Conservation (phyloP, 1,140 invertebrate species). For the Saccostrea glomerata region DNA sequence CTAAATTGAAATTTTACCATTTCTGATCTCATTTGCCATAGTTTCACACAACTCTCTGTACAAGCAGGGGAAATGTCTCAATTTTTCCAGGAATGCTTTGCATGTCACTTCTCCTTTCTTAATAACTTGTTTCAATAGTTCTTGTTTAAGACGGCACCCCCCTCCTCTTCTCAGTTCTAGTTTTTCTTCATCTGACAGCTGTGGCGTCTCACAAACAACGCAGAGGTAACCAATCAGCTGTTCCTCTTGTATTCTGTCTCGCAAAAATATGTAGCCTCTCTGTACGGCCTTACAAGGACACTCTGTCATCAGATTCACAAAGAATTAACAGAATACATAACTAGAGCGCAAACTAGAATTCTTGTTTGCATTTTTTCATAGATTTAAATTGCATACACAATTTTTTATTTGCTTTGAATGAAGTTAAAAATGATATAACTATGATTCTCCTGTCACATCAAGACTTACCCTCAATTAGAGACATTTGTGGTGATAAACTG, state of each 20-base stretch:
- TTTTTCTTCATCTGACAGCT: neutral
- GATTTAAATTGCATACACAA: too few species aligned
- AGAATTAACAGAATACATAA: too few species aligned
- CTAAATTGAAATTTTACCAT: neutral
- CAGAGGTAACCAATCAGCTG: slow-evolving; percentile 5
- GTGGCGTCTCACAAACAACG: neutral
- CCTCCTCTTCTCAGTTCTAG: neutral
- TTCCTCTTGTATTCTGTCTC: neutral
- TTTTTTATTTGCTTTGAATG: too few species aligned
- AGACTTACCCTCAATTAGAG: neutral
- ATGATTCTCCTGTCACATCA: too few species aligned
- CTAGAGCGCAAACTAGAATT: too few species aligned
- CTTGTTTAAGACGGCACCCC: neutral
- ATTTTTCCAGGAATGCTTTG: neutral
- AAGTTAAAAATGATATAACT: too few species aligned
- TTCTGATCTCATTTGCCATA: neutral
- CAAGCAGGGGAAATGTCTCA: neutral
- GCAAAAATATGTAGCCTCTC: neutral
- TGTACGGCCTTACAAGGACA: neutral
- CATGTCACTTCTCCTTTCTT: neutral
- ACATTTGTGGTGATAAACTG: too few species aligned
- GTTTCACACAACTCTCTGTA: neutral
- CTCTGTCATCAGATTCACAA: neutral
- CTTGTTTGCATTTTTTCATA: too few species aligned
- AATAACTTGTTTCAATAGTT: neutral